Evolutionary conservation across 2,888 invertebrate genomes (phyloP), one percentile per base, ranked within the genome.

Genomic region (Tiphia femorata): DNA sequence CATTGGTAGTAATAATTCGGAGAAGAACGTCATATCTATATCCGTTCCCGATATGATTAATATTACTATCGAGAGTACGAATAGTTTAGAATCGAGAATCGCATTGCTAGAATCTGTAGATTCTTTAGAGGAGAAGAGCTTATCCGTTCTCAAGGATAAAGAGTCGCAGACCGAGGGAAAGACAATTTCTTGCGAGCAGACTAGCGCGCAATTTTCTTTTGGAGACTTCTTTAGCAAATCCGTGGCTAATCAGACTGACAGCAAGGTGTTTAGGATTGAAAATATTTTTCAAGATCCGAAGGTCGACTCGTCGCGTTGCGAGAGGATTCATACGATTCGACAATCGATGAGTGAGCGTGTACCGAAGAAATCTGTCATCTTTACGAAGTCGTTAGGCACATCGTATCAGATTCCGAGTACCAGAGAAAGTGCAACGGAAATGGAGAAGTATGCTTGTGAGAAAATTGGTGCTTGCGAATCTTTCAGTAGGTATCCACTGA

Each of bases 11-110:
- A 25, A 25, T 8, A 8, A 6, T 27, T 14, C 29, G 1, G 78
- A 80, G n/a, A 75, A 67, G 25, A 79, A 73, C 44, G 61, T 77
- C 2, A 77, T 81, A 27, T 79, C 77, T 1, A 80, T 81, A 51
- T 76, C 74, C 0, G 20, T 81, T n/a, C 77, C 81, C 3, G 79
- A 81, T 12, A 70, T 72, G 60, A 59, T 81, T 6, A 76, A 61
- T 23, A 80, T 81, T 48, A 79, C 77, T 1, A 76, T 81, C 20
- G 79, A 81, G 25, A 77, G 77, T 2, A 46, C 74, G 1, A 75
- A 64, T 20, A 43, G 55, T 5, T 21, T 78, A 19, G 80, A 79
- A 23, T 77, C 81, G 0, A 77, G 65, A 37, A 75, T 81, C 30
- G 69, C 72, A 0, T 58, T 79, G 0, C 62, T 21, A 43, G 60